Percentiles rank a stretch among this genome's conserved stretches.
phyloP scores from a whole-genome alignment of 1,140 invertebrate species.

The Helicoverpa zea region DNA sequence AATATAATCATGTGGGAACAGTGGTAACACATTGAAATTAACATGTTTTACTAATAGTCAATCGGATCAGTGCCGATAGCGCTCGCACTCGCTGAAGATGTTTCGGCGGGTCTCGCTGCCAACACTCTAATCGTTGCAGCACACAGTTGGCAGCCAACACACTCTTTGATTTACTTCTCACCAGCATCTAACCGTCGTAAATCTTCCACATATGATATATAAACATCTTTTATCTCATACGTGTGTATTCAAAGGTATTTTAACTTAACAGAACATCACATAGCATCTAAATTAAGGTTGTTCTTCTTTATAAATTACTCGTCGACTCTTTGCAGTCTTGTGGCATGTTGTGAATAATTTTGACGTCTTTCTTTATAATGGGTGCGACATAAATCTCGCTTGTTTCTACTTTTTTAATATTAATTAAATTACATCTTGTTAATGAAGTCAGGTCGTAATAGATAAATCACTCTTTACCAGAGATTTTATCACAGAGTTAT shows the following conservation, averaged over 20 bases:
- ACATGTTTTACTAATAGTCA: slow-evolving; percentile 66
- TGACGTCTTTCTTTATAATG: slow-evolving; percentile 27
- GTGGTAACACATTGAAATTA: slow-evolving; percentile 70
- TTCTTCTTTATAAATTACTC: slow-evolving; percentile 43
- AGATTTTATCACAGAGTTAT: not conserved
- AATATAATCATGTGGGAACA: slow-evolving; percentile 6
- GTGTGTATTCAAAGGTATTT: slow-evolving; percentile 36
- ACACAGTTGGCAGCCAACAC: slow-evolving; percentile 75
- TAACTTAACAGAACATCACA: slow-evolving; percentile 44
- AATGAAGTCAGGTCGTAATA: slow-evolving; percentile 8
- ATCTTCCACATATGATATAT: slow-evolving; percentile 68
- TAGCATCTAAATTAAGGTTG: slow-evolving; percentile 46
- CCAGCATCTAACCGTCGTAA: slow-evolving; percentile 76
- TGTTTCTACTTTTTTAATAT: not conserved
- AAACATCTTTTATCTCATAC: slow-evolving; percentile 53
- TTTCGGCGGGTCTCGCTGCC: slow-evolving; percentile 72
- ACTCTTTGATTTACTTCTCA: slow-evolving; percentile 83
- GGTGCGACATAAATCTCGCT: slow-evolving; percentile 15
- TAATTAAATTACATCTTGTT: slow-evolving; percentile 6
- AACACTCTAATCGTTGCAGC: slow-evolving; percentile 73
- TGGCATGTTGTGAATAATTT: slow-evolving; percentile 32
- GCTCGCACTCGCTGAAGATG: slow-evolving; percentile 66
- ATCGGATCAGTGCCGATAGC: slow-evolving; percentile 58
- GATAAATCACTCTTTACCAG: slow-evolving; percentile 10
- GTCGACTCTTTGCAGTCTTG: slow-evolving; percentile 41